Conservation (phyloP, 2,113 vertebrate species). For the Silurus meridionalis region DNA sequence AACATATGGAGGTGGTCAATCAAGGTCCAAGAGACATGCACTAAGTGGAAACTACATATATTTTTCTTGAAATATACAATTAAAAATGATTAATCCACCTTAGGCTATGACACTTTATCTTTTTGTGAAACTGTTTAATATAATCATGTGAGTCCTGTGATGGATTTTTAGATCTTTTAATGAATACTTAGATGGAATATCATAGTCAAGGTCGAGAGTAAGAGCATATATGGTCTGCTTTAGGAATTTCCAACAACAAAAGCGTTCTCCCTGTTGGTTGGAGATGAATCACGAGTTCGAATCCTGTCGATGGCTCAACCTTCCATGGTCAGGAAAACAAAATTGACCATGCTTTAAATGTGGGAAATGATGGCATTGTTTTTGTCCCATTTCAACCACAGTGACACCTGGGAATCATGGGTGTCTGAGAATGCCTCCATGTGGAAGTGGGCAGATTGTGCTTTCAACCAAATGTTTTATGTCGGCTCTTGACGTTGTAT, state of each 20-base stretch:
- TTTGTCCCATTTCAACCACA: not conserved
- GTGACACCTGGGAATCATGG: not conserved
- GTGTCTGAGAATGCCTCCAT: not conserved
- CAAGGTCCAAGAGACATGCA: not conserved
- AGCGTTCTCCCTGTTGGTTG: not conserved
- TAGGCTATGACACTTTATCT: not conserved
- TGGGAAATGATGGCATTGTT: not conserved
- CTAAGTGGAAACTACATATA: not conserved
- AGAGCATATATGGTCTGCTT: not conserved
- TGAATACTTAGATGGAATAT: not conserved
- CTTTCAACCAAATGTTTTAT: not conserved
- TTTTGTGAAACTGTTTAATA: not conserved
- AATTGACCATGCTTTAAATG: not conserved
- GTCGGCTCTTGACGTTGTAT: not conserved
- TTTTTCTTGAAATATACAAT: not conserved
- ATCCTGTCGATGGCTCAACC: not conserved
- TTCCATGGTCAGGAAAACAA: not conserved
- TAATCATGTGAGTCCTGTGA: not conserved
- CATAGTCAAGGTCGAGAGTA: not conserved
- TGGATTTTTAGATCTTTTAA: not conserved
- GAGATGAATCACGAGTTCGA: not conserved
- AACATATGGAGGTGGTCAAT: not conserved
- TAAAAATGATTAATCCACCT: not conserved
- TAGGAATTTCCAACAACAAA: not conserved
- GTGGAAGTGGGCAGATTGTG: not conserved